Conservation (phyloP, 1,140 invertebrate species). For the Trichonephila clavata region DNA sequence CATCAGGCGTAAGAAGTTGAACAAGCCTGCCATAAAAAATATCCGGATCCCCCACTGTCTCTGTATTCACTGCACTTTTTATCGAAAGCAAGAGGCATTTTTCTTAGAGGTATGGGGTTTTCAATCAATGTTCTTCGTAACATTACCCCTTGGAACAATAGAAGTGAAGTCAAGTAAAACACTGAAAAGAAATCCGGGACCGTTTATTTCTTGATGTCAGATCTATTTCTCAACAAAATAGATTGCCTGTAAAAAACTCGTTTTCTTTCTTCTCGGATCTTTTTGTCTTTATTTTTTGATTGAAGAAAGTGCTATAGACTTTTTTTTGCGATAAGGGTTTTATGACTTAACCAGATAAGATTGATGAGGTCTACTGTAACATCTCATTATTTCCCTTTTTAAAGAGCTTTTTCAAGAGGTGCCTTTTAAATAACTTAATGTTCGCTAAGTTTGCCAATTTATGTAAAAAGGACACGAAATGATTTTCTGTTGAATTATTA, state of each 20-base stretch:
- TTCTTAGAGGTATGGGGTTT: background rate
- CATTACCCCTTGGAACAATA: constrained; percentile 35
- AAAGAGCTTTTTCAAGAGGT: background rate
- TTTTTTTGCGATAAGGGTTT: background rate
- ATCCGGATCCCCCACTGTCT: too few species aligned
- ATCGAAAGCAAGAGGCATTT: too few species aligned
- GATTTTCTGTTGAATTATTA: background rate
- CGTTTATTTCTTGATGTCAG: constrained; percentile 64
- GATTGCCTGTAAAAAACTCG: constrained; percentile 32
- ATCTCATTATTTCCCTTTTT: background rate
- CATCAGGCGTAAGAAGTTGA: too few species aligned
- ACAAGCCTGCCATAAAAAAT: too few species aligned
- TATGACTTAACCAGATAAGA: constrained; percentile 14
- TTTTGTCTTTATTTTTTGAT: background rate
- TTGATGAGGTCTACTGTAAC: background rate
- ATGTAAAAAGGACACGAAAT: background rate
- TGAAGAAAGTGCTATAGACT: background rate
- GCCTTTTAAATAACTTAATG: background rate
- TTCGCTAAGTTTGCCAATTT: background rate
- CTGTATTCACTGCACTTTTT: too few species aligned
- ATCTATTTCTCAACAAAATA: constrained; percentile 58
- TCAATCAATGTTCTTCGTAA: constrained; percentile 22
- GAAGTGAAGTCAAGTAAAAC: constrained; percentile 32
- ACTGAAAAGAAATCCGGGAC: constrained; percentile 60
- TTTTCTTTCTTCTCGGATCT: background rate